Base-by-base conservation (phyloP, 2,113 vertebrate genomes). In the Chionodraco myersi region DNA sequence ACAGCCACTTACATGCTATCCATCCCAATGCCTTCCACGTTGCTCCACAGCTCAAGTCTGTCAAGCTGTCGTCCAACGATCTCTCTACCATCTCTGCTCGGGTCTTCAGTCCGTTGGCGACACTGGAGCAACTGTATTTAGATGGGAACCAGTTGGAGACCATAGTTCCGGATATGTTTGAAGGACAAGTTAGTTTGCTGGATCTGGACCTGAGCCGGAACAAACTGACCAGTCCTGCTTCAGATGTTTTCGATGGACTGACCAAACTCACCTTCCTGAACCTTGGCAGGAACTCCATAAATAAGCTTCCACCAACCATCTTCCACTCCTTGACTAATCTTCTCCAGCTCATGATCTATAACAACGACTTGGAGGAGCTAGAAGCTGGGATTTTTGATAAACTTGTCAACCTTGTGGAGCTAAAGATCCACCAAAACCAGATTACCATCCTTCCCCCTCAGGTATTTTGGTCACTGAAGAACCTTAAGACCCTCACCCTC, bases 191-290 rank as follows among this genome's bases (percentile, higher is more conserved):
- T 1, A 47, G 57, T 58, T 88, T 98, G 76, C 41, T 45, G 30
- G 62, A 93, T 7, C 92, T 99, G 75, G 90, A 92, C 77, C 59
- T 98, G 82, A 96, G 93, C 79, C 76, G 81, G 44, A 98, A 98
- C 82, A 92, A 82, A 4, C 91, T 93, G 36, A 60, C 13, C 0
- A 66, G 64, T 53, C 92, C 95, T 72, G 68, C 94, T 36, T 52
- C 80, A 10, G 79, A 78, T 0, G 11, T 95, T 72, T 96, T 98
- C 62, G 70, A 90, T 14, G 85, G 87, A 12, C 92, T 97, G 23
- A 45, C 49, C 72, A 94, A 87, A 26, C 95, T 99, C 16, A 87
- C 5, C 6, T 36, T 47, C 36, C 72, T 97, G 75, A 96, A 97
- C 85, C 86, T 98, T 10, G 95, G 94, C 0, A 93, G 78, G 68